Evolutionary conservation across 2,797 vertebrate genomes (phyloP).

Genomic region (Sebastes minor): DNA sequence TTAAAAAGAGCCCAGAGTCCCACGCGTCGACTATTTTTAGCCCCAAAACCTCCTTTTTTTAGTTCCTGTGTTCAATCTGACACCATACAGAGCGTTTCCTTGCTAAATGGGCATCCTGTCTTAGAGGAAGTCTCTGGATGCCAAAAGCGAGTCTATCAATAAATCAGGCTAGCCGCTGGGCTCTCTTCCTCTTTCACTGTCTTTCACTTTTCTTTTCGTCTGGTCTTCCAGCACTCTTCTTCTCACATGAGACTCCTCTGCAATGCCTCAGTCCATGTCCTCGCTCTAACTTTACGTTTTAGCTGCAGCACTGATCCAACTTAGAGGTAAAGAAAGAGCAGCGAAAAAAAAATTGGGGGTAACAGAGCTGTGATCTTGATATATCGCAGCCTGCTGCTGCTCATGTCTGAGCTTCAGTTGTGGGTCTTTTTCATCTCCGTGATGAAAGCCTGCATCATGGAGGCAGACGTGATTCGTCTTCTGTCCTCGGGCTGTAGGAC

Average conservation of each 20-base stretch:
- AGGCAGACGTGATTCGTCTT: conserved; percentile 52
- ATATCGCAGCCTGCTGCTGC: conserved; percentile 9
- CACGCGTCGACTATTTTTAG: conserved; percentile 31
- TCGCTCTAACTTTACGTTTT: not conserved
- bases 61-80: conserved; percentile 34
- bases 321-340: not conserved
- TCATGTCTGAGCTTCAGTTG: not conserved
- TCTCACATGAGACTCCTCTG: conserved; percentile 17
- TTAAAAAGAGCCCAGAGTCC: not conserved
- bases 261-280: not conserved
- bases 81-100: conserved; percentile 32
- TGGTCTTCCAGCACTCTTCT: not conserved
- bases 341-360: not conserved
- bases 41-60: not conserved
- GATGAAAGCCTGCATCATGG: conserved; percentile 50
- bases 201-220: conserved; percentile 47
- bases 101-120: conserved; percentile 49
- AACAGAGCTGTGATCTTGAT: not conserved
- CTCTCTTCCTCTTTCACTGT: conserved; percentile 56
- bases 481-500: conserved; percentile 51
- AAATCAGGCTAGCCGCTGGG: conserved; percentile 60
- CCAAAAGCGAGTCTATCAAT: conserved; percentile 62
- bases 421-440: conserved; percentile 16
- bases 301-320: not conserved
- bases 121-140: conserved; percentile 47